Conservation (phyloP, 2,797 vertebrate species). For the Labeo calbasu region DNA sequence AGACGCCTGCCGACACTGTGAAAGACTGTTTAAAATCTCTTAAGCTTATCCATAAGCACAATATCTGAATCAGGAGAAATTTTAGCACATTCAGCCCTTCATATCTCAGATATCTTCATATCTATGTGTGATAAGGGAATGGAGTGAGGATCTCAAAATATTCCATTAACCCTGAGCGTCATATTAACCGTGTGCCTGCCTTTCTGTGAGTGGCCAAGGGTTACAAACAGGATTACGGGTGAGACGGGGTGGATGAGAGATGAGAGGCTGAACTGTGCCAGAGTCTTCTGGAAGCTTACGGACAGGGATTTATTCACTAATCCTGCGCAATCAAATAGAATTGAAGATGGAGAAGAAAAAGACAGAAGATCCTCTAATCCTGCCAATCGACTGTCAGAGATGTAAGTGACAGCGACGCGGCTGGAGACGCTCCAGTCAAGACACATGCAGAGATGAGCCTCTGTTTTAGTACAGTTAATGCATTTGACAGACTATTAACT, state of each 20-base stretch:
- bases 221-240: slow-evolving; percentile 68
- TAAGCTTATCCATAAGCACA: background rate
- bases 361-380: slow-evolving; percentile 52
- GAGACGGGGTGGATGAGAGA: slow-evolving; percentile 64
- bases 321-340: slow-evolving; percentile 58
- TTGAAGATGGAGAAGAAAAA: slow-evolving; percentile 46
- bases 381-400: slow-evolving; percentile 54
- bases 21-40: background rate
- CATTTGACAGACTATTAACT: background rate
- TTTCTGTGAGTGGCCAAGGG: background rate
- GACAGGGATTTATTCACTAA: slow-evolving; percentile 68
- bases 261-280: slow-evolving; percentile 48
- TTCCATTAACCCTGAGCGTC: slow-evolving; percentile 15
- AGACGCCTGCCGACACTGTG: background rate
- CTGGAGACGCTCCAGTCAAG: background rate
- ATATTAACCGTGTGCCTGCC: slow-evolving; percentile 17
- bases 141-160: background rate
- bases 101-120: background rate
- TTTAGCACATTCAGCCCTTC: background rate
- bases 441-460: background rate
- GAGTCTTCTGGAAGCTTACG: slow-evolving; percentile 63
- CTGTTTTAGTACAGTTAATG: background rate
- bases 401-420: slow-evolving; percentile 28
- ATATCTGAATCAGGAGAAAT: background rate
- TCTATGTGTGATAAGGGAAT: background rate